These are phyloP conservation scores for Sphinx pinastri DNA, from an alignment of 2,888 invertebrate genomes.

Conservation along the genomic window DNA sequence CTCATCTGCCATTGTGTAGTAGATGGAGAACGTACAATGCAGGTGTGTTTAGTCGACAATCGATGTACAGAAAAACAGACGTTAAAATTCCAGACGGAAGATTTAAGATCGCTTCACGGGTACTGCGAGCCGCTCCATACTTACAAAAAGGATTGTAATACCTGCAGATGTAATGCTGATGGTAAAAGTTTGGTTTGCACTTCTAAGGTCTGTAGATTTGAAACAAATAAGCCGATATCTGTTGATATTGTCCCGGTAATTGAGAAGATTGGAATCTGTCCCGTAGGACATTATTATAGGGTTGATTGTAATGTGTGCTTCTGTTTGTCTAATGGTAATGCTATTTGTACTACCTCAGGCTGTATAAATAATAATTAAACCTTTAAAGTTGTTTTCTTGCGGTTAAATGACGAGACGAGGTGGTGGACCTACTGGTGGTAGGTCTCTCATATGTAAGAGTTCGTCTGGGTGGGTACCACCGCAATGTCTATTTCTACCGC, in stretches of 20 bases:
- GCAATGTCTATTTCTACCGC: no score
- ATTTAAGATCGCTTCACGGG: slow-evolving; percentile 50
- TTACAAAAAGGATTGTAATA: slow-evolving; percentile 63
- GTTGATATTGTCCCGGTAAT: slow-evolving; percentile 62
- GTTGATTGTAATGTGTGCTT: slow-evolving; percentile 69
- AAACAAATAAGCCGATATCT: slow-evolving; percentile 37
- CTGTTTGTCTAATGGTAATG: slow-evolving; percentile 66
- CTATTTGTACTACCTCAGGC: slow-evolving; percentile 61
- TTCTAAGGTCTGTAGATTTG: slow-evolving; percentile 43
- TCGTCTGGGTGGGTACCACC: no score
- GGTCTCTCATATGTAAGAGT: no score
- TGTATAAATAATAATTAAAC: slow-evolving; percentile 43
- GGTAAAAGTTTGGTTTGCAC: slow-evolving; percentile 61
- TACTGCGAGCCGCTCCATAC: slow-evolving; percentile 65
- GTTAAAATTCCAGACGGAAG: slow-evolving; percentile 19
- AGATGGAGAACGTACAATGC: slow-evolving; percentile 41
- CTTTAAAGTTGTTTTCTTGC: neutral
- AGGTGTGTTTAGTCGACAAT: slow-evolving; percentile 52
- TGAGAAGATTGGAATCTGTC: slow-evolving; percentile 51
- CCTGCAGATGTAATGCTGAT: slow-evolving; percentile 60
- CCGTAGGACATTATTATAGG: slow-evolving; percentile 58
- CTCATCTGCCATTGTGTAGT: slow-evolving; percentile 57
- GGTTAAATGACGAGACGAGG: no score
- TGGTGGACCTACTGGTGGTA: no score
- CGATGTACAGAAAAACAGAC: slow-evolving; percentile 37